phyloP scores from a whole-genome alignment of 2,888 invertebrate genomes.

The Zhuqinia jingwanae region DNA sequence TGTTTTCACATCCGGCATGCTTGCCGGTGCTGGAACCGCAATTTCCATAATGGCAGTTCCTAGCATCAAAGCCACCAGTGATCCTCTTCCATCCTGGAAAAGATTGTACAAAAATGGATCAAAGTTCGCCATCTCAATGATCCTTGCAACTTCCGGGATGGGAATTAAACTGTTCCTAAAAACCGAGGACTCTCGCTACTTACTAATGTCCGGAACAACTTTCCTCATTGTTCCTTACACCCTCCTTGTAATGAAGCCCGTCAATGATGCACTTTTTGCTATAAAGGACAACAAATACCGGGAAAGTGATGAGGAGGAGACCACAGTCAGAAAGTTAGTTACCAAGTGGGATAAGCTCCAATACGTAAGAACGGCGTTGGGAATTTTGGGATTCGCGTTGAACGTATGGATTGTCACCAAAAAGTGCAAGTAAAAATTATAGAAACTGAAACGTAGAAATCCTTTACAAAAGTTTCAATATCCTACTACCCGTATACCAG shows the following conservation, averaged over 20 bases:
- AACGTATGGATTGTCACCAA: conserved; percentile 60
- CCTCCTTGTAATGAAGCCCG: conserved; percentile 56
- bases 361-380: conserved; percentile 55
- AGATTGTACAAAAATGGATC: conserved; percentile 65
- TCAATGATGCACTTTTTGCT: conserved; percentile 59
- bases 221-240: conserved; percentile 56
- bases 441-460: too few relatives aligned
- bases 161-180: conserved; percentile 44
- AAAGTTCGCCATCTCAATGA: conserved; percentile 53
- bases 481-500: too few relatives aligned
- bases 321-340: conserved; percentile 56
- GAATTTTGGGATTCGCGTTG: conserved; percentile 49
- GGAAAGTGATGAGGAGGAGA: conserved; percentile 54
- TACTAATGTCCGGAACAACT: conserved; percentile 51
- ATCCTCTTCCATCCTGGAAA: conserved; percentile 70
- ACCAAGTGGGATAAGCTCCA: conserved; percentile 68
- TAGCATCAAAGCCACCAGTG: conserved; percentile 49
- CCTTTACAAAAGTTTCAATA: too few relatives aligned
- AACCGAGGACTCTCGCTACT: conserved; percentile 50
- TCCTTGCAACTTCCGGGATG: conserved; percentile 57
- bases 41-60: conserved; percentile 62
- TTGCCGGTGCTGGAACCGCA: conserved; percentile 64
- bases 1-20: conserved; percentile 57
- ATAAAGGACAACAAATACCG: conserved; percentile 45
- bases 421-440: conserved; percentile 31